Conservation (phyloP, 2,888 invertebrate species). For the Drosophila multiciliata region DNA sequence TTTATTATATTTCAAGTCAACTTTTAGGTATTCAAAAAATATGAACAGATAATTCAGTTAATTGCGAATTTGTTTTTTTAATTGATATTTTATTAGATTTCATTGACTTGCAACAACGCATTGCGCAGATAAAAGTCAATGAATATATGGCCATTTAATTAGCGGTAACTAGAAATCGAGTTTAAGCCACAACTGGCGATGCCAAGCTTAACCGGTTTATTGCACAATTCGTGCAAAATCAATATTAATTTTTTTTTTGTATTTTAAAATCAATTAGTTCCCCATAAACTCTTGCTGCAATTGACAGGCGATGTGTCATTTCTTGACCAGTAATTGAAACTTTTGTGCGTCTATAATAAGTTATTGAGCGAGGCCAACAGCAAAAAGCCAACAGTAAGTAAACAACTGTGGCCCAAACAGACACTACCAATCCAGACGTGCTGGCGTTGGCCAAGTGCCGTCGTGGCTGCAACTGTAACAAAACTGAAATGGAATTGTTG, state of each 20-base stretch:
- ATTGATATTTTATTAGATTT: slow-evolving; percentile 26
- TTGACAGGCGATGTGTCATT: slow-evolving; percentile 47
- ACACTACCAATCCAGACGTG: slow-evolving; percentile 47
- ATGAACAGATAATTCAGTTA: slow-evolving; percentile 4
- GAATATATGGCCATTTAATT: slow-evolving; percentile 58
- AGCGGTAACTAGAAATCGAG: slow-evolving; percentile 49
- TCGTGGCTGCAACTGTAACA: slow-evolving; percentile 19
- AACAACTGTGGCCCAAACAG: slow-evolving; percentile 44
- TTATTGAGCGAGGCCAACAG: slow-evolving; percentile 12
- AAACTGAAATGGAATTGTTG: not conserved
- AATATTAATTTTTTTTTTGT: slow-evolving; percentile 68
- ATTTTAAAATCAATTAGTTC: slow-evolving; percentile 72
- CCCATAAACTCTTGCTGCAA: slow-evolving; percentile 55
- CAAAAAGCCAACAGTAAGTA: slow-evolving; percentile 22
- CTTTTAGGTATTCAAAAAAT: not conserved
- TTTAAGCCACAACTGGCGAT: slow-evolving; percentile 7
- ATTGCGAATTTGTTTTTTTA: slow-evolving; percentile 20
- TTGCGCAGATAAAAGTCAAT: slow-evolving; percentile 46
- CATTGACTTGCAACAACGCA: slow-evolving; percentile 33
- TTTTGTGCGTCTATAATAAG: slow-evolving; percentile 25
- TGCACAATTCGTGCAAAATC: slow-evolving; percentile 68
- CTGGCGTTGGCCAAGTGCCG: slow-evolving; percentile 52
- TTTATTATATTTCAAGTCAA: not conserved
- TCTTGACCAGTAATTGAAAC: slow-evolving; percentile 17
- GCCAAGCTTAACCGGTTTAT: slow-evolving; percentile 63